Conservation (phyloP, 2,888 invertebrate species). For the Leptodirus hochenwartii region DNA sequence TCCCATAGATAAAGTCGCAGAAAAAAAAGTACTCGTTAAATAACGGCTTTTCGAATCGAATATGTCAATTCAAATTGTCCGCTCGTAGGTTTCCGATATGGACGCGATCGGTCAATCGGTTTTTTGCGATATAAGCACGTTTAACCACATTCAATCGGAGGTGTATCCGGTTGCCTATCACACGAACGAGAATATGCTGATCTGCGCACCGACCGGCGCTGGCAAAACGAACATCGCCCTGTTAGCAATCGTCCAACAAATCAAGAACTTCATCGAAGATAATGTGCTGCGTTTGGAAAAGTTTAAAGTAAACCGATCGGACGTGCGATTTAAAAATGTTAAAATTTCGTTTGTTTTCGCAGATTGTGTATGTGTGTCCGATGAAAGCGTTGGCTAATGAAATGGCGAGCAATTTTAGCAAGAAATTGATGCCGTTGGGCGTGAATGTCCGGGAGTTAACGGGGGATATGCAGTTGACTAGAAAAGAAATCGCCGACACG, state of each 20-base stretch:
- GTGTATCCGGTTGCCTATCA: conserved; percentile 92
- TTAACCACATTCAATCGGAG: conserved; percentile 91
- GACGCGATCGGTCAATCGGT: conserved; percentile 72
- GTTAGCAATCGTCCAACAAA: conserved; percentile 76
- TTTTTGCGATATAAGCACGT: conserved; percentile 66
- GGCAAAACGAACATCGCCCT: conserved; percentile 99
- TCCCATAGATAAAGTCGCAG: conserved; percentile 32
- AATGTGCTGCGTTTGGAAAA: conserved; percentile 74
- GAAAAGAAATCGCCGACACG: conserved; percentile 83
- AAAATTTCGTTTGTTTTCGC: conserved; percentile 11
- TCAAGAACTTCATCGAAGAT: conserved; percentile 66
- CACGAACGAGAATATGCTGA: conserved; percentile 89
- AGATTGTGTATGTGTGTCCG: conserved; percentile 96
- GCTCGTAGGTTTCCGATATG: conserved; percentile 21
- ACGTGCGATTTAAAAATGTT: neutral
- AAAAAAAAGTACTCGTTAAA: conserved; percentile 8
- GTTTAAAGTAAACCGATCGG: conserved; percentile 80
- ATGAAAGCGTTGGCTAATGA: conserved; percentile 99
- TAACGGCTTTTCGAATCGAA: neutral
- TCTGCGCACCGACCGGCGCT: conserved; percentile 98
- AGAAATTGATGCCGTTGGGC: conserved; percentile 56
- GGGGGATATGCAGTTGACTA: conserved; percentile 95
- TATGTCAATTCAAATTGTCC: conserved; percentile 3
- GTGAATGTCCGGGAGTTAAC: conserved; percentile 83
- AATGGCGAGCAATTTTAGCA: conserved; percentile 90